phyloP scores from a whole-genome alignment of 1,140 invertebrate genomes.

The Trichonephila clavata region DNA sequence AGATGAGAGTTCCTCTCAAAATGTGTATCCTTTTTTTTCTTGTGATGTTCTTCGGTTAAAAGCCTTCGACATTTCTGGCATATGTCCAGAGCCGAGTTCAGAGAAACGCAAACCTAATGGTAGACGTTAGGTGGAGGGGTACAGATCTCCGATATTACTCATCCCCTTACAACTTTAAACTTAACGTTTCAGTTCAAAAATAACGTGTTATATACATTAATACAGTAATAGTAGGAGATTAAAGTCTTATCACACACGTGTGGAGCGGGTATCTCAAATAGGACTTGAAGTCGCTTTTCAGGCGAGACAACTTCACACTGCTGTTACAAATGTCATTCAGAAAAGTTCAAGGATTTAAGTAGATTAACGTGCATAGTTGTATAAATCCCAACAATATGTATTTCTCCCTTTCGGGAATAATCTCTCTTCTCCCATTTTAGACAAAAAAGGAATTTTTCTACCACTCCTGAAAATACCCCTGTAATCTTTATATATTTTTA shows the following conservation, averaged over 20 bases:
- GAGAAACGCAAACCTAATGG: background rate
- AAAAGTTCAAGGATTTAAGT: too few species aligned
- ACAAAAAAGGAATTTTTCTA: too few species aligned
- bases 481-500: too few species aligned
- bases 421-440: too few species aligned
- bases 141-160: background rate
- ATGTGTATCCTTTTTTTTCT: background rate
- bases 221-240: background rate
- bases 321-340: background rate
- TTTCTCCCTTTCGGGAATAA: too few species aligned
- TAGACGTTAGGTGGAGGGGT: background rate
- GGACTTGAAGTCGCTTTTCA: background rate
- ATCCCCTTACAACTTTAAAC: background rate
- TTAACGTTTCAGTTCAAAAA: slow-evolving; percentile 6
- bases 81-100: background rate
- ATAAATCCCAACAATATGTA: too few species aligned
- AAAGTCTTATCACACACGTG: background rate
- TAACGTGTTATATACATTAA: background rate
- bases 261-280: background rate
- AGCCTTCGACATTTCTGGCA: background rate
- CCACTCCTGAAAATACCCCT: too few species aligned
- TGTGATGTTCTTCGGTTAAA: background rate
- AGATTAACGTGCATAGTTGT: too few species aligned
- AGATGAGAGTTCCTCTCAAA: background rate
- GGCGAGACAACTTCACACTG: background rate